Evolutionary conservation across 2,113 vertebrate species (phyloP).

Genomic region (Paradisaea rubra): DNA sequence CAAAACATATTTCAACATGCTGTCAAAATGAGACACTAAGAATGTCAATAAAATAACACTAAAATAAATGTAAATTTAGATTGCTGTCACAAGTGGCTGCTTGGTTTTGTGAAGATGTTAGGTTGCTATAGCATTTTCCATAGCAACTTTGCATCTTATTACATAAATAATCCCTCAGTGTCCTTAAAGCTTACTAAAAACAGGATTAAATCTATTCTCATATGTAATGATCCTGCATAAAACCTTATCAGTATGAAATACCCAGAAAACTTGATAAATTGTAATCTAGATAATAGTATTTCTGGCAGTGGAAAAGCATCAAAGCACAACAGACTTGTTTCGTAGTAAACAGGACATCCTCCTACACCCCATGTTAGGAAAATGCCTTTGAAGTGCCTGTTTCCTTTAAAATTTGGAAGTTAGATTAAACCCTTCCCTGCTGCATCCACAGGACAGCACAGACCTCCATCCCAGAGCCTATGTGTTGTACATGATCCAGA

Average conservation of each 20-base stretch:
- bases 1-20: conserved; percentile 75
- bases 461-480: neutral
- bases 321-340: neutral
- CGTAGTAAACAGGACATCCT: neutral
- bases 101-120: conserved; percentile 74
- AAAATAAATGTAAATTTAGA: conserved; percentile 81
- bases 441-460: neutral
- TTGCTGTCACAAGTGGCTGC: conserved; percentile 78
- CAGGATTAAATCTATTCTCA: conserved; percentile 73
- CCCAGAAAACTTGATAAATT: conserved; percentile 61
- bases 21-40: conserved; percentile 77
- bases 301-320: conserved; percentile 14
- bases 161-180: conserved; percentile 77
- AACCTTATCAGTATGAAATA: conserved; percentile 71
- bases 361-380: neutral
- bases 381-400: neutral
- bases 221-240: conserved; percentile 71
- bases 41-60: conserved; percentile 77
- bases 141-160: conserved; percentile 82
- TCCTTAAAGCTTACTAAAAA: conserved; percentile 75
- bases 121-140: conserved; percentile 79
- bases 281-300: conserved; percentile 64
- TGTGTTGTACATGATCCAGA: neutral
- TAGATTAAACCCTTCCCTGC: neutral
- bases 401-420: neutral